A percentile compares a stretch with the other conserved stretches of the same genome.
These are phyloP conservation scores for Apotomis capreana DNA, from an alignment of 2,888 invertebrate species.

Conservation along the genomic window DNA sequence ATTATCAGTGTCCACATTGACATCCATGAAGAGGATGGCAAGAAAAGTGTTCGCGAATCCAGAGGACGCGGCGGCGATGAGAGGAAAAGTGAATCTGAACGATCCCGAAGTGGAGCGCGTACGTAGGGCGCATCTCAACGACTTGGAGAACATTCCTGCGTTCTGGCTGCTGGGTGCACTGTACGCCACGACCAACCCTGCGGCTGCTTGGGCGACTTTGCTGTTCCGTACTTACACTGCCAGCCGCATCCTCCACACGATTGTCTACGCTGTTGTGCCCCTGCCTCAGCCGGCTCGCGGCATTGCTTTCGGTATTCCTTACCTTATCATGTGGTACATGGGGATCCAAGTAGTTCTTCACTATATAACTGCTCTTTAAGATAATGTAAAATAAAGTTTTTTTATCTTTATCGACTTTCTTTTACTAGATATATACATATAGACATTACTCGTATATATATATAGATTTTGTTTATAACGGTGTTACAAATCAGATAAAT, in stretches of 20 bases:
- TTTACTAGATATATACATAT: no score
- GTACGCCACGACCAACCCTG: constrained; percentile 79
- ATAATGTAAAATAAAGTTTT: neutral
- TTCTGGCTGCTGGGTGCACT: constrained; percentile 78
- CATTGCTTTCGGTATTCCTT: constrained; percentile 42
- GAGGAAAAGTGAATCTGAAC: constrained; percentile 62
- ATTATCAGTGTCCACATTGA: constrained; percentile 14
- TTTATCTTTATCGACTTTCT: no score
- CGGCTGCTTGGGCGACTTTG: constrained; percentile 62
- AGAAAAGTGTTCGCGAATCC: constrained; percentile 50
- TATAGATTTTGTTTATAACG: no score
- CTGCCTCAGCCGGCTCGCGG: constrained; percentile 69
- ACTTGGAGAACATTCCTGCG: constrained; percentile 84
- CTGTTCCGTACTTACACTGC: constrained; percentile 66
- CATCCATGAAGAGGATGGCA: constrained; percentile 7
- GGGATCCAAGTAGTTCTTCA: constrained; percentile 39
- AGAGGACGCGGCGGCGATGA: constrained; percentile 48
- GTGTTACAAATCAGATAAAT: no score
- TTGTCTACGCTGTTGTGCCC: constrained; percentile 80
- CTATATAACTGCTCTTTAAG: constrained; percentile 31
- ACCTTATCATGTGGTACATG: constrained; percentile 39
- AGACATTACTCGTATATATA: no score
- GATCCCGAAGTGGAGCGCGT: constrained; percentile 80
- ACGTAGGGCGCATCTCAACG: constrained; percentile 83
- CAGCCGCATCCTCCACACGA: constrained; percentile 77